These are phyloP conservation scores for Leptinotarsa defecta DNA, from an alignment of 1,140 invertebrate genomes.

Conservation along the genomic window DNA sequence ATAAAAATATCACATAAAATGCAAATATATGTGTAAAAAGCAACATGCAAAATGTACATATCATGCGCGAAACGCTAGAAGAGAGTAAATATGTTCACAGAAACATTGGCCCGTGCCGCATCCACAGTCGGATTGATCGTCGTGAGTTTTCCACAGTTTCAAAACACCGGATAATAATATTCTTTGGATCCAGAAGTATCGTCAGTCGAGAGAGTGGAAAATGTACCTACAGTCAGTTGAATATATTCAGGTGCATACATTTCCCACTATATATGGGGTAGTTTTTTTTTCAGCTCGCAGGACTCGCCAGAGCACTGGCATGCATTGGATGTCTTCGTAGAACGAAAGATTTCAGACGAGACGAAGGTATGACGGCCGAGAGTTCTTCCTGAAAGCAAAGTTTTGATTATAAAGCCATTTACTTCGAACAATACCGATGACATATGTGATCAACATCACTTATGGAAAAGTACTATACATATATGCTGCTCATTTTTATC, in stretches of 20 bases:
- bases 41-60: background rate
- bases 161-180: too few species aligned
- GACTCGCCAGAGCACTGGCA: slow-evolving; percentile 40
- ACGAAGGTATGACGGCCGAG: slow-evolving; percentile 45
- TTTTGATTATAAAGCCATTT: slow-evolving; percentile 12
- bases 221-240: too few species aligned
- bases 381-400: slow-evolving; percentile 37
- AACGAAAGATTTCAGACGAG: slow-evolving; percentile 51
- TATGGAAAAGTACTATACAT: too few species aligned
- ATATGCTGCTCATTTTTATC: too few species aligned
- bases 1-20: slow-evolving; percentile 1
- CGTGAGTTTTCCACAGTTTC: too few species aligned
- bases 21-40: background rate
- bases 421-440: background rate
- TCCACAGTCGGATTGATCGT: too few species aligned
- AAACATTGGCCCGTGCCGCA: too few species aligned
- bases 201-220: background rate
- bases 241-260: too few species aligned
- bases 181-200: background rate
- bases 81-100: too few species aligned
- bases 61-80: too few species aligned
- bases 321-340: slow-evolving; percentile 51
- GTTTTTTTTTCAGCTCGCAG: slow-evolving; percentile 17
- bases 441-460: background rate
- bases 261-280: too few species aligned